Conservation (phyloP, 2,797 vertebrate species). For the Selene dorsalis region DNA sequence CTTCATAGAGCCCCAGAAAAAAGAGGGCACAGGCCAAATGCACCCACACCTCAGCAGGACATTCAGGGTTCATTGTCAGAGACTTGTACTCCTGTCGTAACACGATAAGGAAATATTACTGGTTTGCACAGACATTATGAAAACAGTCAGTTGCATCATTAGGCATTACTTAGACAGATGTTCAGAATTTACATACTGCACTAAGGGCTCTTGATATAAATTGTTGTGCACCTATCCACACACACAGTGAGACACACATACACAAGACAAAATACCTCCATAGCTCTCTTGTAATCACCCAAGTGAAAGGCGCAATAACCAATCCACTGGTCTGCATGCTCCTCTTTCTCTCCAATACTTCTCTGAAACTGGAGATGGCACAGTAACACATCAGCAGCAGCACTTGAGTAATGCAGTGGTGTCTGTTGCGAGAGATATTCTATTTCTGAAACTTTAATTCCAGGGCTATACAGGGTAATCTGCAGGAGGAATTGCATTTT, state of each 20-base stretch:
- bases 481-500: neutral
- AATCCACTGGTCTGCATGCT: conserved; percentile 91
- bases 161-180: neutral
- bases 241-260: conserved; percentile 12
- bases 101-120: conserved; percentile 21
- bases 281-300: conserved; percentile 93
- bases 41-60: conserved; percentile 92
- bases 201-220: neutral
- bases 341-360: conserved; percentile 88
- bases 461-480: neutral
- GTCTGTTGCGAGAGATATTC: conserved; percentile 10
- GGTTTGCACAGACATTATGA: neutral
- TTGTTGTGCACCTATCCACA: neutral
- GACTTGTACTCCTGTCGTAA: conserved; percentile 90
- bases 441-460: conserved; percentile 18
- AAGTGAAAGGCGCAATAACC: conserved; percentile 96
- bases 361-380: conserved; percentile 90
- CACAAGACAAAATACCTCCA: conserved; percentile 87
- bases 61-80: conserved; percentile 84
- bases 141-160: neutral
- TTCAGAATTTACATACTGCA: neutral
- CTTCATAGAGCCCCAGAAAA: conserved; percentile 94
- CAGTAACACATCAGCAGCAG: conserved; percentile 38
- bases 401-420: conserved; percentile 1
- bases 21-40: conserved; percentile 93